phyloP scores from a whole-genome alignment of 2,113 vertebrate genomes.

The Esox niger region DNA sequence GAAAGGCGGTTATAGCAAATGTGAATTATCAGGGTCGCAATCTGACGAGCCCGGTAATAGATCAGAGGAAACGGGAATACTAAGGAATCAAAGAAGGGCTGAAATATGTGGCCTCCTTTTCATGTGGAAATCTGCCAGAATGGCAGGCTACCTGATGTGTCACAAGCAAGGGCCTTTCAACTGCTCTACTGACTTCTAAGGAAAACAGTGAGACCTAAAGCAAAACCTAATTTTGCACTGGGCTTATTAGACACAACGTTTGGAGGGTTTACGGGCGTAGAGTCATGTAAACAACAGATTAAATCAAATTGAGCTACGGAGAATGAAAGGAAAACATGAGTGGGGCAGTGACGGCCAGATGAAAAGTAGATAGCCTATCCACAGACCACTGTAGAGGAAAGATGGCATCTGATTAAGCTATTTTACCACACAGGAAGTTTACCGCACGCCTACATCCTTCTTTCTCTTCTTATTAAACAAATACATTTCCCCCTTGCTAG shows the following conservation, averaged over 20 bases:
- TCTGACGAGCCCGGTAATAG: constrained; percentile 56
- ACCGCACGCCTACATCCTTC: constrained; percentile 56
- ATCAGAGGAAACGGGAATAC: constrained; percentile 60
- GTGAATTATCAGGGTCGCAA: constrained; percentile 62
- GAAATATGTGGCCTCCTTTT: constrained; percentile 39
- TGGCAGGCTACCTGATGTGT: constrained; percentile 43
- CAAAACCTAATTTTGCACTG: constrained; percentile 65
- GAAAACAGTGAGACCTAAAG: constrained; percentile 66
- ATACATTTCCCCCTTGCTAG: constrained; percentile 42
- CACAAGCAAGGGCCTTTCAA: constrained; percentile 52
- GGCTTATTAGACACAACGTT: constrained; percentile 69
- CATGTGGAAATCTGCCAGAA: constrained; percentile 36
- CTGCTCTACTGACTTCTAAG: constrained; percentile 50
- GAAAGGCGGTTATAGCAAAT: constrained; percentile 60
- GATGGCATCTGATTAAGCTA: constrained; percentile 99
- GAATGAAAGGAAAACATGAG: constrained; percentile 99
- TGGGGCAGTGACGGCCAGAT: constrained; percentile 99
- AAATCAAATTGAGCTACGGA: constrained; percentile 99
- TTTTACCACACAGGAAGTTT: constrained; percentile 97
- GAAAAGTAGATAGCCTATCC: constrained; percentile 95
- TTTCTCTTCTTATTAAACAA: constrained; percentile 64
- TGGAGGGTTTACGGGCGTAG: constrained; percentile 74
- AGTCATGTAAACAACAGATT: constrained; percentile 99
- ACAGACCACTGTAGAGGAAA: constrained; percentile 98
- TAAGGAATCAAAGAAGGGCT: constrained; percentile 51